Conservation (phyloP, 2,113 vertebrate genomes). For the Abramis brama region DNA sequence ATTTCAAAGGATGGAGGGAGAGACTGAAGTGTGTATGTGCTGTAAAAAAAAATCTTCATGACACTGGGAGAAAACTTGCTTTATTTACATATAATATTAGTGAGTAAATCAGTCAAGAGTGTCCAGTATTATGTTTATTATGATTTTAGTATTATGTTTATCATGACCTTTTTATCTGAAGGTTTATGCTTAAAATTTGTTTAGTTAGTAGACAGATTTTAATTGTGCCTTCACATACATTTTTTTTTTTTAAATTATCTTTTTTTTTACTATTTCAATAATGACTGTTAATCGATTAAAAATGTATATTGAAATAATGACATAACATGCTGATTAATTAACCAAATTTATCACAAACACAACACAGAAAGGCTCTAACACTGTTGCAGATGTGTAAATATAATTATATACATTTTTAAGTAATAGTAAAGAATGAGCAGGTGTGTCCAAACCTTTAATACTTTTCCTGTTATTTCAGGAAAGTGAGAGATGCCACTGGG, state of each 20-base stretch:
- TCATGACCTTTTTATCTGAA: not conserved
- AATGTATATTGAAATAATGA: not conserved
- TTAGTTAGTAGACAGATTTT: not conserved
- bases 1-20: not conserved
- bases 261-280: not conserved
- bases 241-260: not conserved
- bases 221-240: not conserved
- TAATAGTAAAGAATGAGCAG: not conserved
- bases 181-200: not conserved
- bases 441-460: not conserved
- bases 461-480: conserved; percentile 75
- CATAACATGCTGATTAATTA: not conserved
- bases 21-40: not conserved
- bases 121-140: not conserved
- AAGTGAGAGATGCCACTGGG: conserved; percentile 92
- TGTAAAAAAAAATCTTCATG: conserved; percentile 1
- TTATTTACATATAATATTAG: not conserved
- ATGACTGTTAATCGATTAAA: not conserved
- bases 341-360: not conserved
- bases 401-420: too few relatives aligned
- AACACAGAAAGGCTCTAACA: too few relatives aligned
- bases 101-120: not conserved
- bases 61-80: not conserved
- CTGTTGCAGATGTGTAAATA: too few relatives aligned
- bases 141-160: not conserved